Evolutionary conservation across 2,797 vertebrate genomes (phyloP).

Genomic region (Lacerta viridis): DNA sequence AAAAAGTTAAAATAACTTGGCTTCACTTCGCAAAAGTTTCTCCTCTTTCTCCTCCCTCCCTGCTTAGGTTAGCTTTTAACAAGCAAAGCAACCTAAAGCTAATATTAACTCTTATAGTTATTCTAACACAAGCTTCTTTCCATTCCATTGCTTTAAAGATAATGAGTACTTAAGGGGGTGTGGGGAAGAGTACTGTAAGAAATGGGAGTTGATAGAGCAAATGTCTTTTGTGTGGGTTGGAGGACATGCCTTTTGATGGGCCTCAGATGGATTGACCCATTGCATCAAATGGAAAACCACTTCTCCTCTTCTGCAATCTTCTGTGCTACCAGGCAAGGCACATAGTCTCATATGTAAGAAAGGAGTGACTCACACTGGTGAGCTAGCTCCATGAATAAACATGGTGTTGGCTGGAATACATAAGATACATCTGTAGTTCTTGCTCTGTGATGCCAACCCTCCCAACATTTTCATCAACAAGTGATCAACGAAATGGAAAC

Average conservation of each 20-base stretch:
- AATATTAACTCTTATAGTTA: constrained; percentile 56
- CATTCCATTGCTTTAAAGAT: constrained; percentile 60
- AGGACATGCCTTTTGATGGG: not conserved
- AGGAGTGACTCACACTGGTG: not conserved
- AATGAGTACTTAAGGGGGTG: constrained; percentile 37
- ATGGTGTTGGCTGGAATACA: constrained; percentile 1
- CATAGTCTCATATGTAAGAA: not conserved
- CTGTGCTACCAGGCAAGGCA: not conserved
- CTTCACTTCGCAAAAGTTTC: constrained; percentile 67
- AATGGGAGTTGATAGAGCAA: constrained; percentile 9
- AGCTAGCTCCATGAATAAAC: not conserved
- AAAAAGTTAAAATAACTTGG: constrained; percentile 67
- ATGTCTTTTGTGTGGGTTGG: not conserved
- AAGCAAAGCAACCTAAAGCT: constrained; percentile 67
- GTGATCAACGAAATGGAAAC: not conserved
- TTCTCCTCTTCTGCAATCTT: not conserved
- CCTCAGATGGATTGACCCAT: not conserved
- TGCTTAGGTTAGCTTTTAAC: constrained; percentile 65
- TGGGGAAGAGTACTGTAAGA: constrained; percentile 43
- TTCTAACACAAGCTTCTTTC: constrained; percentile 52
- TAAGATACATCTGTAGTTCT: not conserved
- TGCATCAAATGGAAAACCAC: not conserved
- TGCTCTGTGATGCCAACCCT: not conserved
- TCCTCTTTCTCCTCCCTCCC: constrained; percentile 33
- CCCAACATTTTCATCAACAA: not conserved